Evolutionary conservation across 2,797 vertebrate species (phyloP), one percentile per base, ranked within the genome.

Genomic region (Poeciliopsis turneri): DNA sequence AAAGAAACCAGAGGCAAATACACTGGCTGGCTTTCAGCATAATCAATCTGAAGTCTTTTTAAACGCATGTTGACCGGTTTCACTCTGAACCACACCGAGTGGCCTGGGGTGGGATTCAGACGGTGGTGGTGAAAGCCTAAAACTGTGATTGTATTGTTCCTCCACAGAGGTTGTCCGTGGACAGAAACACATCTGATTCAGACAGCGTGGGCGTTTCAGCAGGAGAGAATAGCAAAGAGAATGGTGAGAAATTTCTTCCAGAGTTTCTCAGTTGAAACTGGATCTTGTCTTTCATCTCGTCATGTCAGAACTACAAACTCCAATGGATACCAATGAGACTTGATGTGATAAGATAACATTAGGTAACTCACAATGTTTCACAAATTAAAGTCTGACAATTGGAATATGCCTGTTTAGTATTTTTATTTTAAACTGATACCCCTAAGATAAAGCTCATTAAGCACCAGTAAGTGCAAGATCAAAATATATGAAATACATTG

Each of bases 171-270:
- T 90, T 97, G 75, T 97, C 96, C 9, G 95, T 95, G 74, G 98
- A 99, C 86, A 98, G 97, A 90, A 97, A 97, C 92, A 95, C 96
- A 4, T 99, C 98, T 0, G 98, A 99, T 88, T 98, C 97, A 0
- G 97, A 99, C 93, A 97, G 97, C 0, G 86, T 97, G 83, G 96
- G 92, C 1, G 82, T 94, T 75, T 92, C 94, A 0, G 89, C 93
- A 10, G 94, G 86, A 69, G 95, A 96, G 51, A 88, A 74, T 84
- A 64, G 87, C 87, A 87, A 88, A 79, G 94, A 94, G 43, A 94
- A 89, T 0, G 91, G 94, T 95, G 83, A 93, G 91, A 80, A 61
- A 64, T 16, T 25, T 45, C 13, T 28, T 59, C 53, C 12, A 12
- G 11, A 25, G 5, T 16, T 33, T 16, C 39, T 36, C 30, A 16